These are phyloP conservation scores for Spialia ferax DNA, from an alignment of 2,888 invertebrate species.

Conservation along the genomic window DNA sequence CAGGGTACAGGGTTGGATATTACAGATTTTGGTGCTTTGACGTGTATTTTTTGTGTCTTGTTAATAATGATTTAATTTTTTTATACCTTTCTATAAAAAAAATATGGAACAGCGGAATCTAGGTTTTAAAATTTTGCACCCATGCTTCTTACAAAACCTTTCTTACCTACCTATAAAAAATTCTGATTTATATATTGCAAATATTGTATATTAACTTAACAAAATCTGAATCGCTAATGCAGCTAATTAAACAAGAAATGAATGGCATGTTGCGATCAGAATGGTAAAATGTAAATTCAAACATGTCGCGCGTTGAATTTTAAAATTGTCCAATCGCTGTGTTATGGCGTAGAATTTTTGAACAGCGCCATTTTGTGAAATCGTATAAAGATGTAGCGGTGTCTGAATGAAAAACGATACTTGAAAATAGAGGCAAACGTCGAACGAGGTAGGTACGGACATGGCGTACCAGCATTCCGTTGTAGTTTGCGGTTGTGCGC, in stretches of 20 bases:
- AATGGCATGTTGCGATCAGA: slow-evolving; percentile 32
- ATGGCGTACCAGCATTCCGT: slow-evolving; percentile 52
- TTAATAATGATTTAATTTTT: too few relatives aligned
- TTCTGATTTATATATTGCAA: too few relatives aligned
- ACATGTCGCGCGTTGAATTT: slow-evolving; percentile 36
- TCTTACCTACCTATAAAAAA: too few relatives aligned
- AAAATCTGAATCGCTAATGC: slow-evolving; percentile 9
- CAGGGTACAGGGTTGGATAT: too few relatives aligned
- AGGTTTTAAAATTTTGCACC: too few relatives aligned
- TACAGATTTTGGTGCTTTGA: too few relatives aligned
- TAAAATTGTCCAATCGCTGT: slow-evolving; percentile 33
- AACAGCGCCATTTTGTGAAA: slow-evolving; percentile 34
- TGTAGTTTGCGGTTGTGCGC: slow-evolving; percentile 72
- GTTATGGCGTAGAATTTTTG: slow-evolving; percentile 39
- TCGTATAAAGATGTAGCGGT: slow-evolving; percentile 39
- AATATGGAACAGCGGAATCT: too few relatives aligned
- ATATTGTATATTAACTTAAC: too few relatives aligned
- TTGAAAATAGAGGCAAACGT: slow-evolving; percentile 39
- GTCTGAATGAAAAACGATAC: slow-evolving; percentile 39
- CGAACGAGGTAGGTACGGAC: slow-evolving; percentile 34
- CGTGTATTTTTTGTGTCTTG: too few relatives aligned
- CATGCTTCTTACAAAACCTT: too few relatives aligned
- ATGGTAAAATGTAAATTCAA: slow-evolving; percentile 27
- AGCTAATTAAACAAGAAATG: slow-evolving; percentile 10
- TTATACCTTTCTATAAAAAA: too few relatives aligned